phyloP scores from a whole-genome alignment of 1,140 invertebrate genomes.

The Parapsyche elsis region DNA sequence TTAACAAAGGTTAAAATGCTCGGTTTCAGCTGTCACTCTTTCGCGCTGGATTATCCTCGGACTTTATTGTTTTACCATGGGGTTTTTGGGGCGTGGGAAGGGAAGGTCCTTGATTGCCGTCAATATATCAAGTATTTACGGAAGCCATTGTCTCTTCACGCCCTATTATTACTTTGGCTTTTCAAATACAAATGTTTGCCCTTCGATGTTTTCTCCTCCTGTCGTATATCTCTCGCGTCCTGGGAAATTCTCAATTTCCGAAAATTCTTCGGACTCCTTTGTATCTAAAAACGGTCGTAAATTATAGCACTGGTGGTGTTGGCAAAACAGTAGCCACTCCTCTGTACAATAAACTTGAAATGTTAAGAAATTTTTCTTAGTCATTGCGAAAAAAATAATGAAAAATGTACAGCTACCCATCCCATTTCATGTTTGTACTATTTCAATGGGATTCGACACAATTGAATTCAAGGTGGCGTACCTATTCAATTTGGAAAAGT shows the following conservation, averaged over 20 bases:
- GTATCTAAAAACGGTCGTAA: background rate
- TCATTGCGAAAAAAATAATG: too few relatives aligned
- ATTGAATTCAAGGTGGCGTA: too few relatives aligned
- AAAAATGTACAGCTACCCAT: too few relatives aligned
- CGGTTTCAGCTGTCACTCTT: conserved; percentile 47
- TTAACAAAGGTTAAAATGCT: conserved; percentile 56
- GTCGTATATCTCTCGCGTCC: background rate
- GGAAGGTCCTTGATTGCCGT: conserved; percentile 26
- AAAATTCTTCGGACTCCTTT: conserved; percentile 7
- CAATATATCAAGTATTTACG: conserved; percentile 41
- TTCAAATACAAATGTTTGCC: background rate
- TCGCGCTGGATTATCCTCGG: background rate
- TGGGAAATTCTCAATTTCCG: background rate
- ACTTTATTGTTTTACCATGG: conserved; percentile 42
- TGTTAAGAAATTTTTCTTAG: too few relatives aligned
- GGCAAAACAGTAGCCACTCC: conserved; percentile 20
- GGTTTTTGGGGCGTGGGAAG: too few relatives aligned
- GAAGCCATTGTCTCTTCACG: conserved; percentile 21
- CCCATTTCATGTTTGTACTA: too few relatives aligned
- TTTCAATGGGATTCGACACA: too few relatives aligned
- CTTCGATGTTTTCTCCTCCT: background rate
- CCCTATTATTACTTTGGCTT: background rate
- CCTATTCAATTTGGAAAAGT: too few relatives aligned
- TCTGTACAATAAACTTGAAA: background rate
- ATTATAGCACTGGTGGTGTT: conserved; percentile 5